These are phyloP conservation scores for Chrysotoxum bicinctum DNA, from an alignment of 2,888 invertebrate genomes.

Conservation along the genomic window DNA sequence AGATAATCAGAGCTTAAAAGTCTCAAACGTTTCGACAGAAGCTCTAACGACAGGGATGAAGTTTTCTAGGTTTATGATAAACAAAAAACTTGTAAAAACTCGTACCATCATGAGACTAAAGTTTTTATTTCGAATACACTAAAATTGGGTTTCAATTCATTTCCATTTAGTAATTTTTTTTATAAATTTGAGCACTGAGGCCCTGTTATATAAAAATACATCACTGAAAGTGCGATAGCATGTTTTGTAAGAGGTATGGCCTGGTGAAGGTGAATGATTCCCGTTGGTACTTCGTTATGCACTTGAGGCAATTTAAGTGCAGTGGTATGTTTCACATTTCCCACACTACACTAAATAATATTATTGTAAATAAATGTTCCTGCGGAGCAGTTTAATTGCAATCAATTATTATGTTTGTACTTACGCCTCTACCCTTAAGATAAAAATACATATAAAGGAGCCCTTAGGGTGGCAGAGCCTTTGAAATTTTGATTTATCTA, in stretches of 20 bases:
- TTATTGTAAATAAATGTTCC: conserved; percentile 54
- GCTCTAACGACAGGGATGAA: too few species aligned
- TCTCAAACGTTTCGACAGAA: too few species aligned
- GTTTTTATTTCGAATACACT: too few species aligned
- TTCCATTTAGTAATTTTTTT: too few species aligned
- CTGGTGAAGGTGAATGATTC: neutral
- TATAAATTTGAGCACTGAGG: neutral
- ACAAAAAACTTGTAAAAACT: too few species aligned
- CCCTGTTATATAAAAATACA: neutral
- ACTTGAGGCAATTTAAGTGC: conserved; percentile 65
- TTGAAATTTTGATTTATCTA: conserved; percentile 51
- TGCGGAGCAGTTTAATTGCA: conserved; percentile 59
- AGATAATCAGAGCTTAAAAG: too few species aligned
- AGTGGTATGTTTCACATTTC: conserved; percentile 31
- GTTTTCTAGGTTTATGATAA: too few species aligned
- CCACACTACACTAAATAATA: conserved; percentile 47
- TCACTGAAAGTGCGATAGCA: neutral
- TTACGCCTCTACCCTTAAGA: conserved; percentile 10
- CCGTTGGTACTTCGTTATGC: conserved; percentile 53
- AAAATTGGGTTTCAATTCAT: too few species aligned
- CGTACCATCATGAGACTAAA: too few species aligned
- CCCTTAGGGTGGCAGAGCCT: neutral
- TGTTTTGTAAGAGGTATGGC: neutral
- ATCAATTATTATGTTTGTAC: conserved; percentile 62
- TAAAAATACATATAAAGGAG: neutral